Conservation (phyloP, 2,888 invertebrate species). For the Cephus spinipes region DNA sequence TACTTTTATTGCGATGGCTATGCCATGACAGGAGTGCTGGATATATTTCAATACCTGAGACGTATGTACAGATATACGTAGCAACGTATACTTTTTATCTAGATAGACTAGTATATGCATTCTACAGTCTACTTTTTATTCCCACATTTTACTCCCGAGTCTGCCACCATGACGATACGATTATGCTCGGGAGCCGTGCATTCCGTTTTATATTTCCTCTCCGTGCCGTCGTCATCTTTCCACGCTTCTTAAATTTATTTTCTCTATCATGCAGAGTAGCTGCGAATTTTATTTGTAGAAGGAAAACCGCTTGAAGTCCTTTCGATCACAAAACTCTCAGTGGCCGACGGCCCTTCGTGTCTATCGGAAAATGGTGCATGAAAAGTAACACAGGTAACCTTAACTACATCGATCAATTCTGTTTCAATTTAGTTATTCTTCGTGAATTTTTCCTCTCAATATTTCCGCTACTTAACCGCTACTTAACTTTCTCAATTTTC, state of each 20-base stretch:
- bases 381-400: not conserved
- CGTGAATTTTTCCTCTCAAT: not conserved
- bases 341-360: not conserved
- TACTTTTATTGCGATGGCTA: not conserved
- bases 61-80: not conserved
- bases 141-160: not conserved
- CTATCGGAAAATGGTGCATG: not conserved
- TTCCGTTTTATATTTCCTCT: not conserved
- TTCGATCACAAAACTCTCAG: not conserved
- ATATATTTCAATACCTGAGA: not conserved
- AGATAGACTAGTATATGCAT: not conserved
- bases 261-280: not conserved
- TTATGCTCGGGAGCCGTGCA: not conserved
- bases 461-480: not conserved
- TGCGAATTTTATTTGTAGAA: not conserved
- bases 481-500: not conserved
- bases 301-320: not conserved
- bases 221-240: not conserved
- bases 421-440: not conserved
- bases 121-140: not conserved
- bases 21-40: not conserved
- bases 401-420: not conserved
- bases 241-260: not conserved
- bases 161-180: not conserved
- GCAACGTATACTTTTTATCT: not conserved